Base-by-base conservation (phyloP, 2,113 vertebrate species). In the Thamnophis sirtalis region DNA sequence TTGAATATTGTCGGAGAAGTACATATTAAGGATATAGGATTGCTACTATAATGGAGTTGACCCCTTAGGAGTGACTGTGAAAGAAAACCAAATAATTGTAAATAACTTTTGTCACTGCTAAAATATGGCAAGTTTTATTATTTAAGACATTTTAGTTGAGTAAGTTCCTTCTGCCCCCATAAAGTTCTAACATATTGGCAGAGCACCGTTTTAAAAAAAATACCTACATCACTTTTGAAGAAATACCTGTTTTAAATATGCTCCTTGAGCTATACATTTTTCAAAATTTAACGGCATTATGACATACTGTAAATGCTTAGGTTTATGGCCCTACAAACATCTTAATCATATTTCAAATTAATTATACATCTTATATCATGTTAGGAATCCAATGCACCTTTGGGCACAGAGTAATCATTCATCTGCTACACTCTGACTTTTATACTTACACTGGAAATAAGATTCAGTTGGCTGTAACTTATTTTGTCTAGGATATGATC, bases 61-160 rank as follows among this genome's bases (percentile, higher is more conserved):
- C n/a, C 88, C 51, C 88, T 86, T 86, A 89, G 80, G 80, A 63
- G 10, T 17, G 89, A 89, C 48, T 89, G 48, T 43, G 49, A 43
- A 63, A 63, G 54, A 26, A 86, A 92, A 19, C n/a, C 84, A 43
- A 89, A 86, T 89, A 85, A 85, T 85, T 92, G 11, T 85, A n/a
- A 51, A n/a, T 9, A 63, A 24, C 19, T 43, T 89, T 92, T 54
- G 19, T 50, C 15, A 51, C 33, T 92, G 8, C n/a, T 58, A 92
- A 89, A 89, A 53, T 60, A 89, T 89, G 49, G 55, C n/a, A 54
- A 49, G 49, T 86, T 89, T 92, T 89, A 89, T 89, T 92, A 89
- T 89, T 89, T 63, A 89, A 63, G 91, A 92, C 80, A 53, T 86
- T 89, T 92, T 89, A 63, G 55, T 85, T 63, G n/a, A 89, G 48